A percentile compares a stretch with the other conserved stretches of the same genome.
Conservation (phyloP, 2,113 vertebrate species). For the Echinops telfairi region DNA sequence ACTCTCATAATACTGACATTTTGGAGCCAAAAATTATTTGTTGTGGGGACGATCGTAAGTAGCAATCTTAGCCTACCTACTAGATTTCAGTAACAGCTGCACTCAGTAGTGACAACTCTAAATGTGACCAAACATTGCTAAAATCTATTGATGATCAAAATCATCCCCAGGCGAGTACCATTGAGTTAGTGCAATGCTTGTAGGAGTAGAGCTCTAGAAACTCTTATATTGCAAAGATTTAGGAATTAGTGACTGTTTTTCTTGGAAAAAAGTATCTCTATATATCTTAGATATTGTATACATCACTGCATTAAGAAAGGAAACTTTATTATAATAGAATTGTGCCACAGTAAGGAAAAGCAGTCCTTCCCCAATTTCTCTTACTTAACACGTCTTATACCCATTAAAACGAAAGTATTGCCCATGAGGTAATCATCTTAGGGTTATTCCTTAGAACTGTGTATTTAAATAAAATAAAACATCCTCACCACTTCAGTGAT, state of each 20-base stretch:
- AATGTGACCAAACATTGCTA: not conserved
- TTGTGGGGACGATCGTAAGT: not conserved
- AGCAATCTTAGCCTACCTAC: not conserved
- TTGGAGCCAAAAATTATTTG: not conserved
- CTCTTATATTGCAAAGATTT: not conserved
- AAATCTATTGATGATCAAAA: constrained; percentile 17
- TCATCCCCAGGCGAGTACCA: not conserved
- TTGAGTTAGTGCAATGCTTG: not conserved
- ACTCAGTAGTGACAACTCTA: not conserved
- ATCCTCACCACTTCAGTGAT: not conserved
- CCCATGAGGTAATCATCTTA: not conserved
- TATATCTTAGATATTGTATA: not conserved
- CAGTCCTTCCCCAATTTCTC: constrained; percentile 1
- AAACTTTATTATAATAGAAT: constrained; percentile 9
- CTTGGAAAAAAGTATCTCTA: constrained; percentile 24
- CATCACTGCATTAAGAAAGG: not conserved
- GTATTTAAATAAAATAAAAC: constrained; percentile 22
- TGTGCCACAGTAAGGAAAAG: constrained; percentile 9
- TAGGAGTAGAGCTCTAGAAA: constrained; percentile 14
- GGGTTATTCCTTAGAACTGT: not conserved
- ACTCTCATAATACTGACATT: not conserved
- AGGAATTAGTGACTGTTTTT: constrained; percentile 9
- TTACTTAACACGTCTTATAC: not conserved
- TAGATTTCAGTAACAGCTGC: not conserved
- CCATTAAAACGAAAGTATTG: not conserved